Conservation (phyloP, 2,888 invertebrate genomes). For the Epsilonema sp. region DNA sequence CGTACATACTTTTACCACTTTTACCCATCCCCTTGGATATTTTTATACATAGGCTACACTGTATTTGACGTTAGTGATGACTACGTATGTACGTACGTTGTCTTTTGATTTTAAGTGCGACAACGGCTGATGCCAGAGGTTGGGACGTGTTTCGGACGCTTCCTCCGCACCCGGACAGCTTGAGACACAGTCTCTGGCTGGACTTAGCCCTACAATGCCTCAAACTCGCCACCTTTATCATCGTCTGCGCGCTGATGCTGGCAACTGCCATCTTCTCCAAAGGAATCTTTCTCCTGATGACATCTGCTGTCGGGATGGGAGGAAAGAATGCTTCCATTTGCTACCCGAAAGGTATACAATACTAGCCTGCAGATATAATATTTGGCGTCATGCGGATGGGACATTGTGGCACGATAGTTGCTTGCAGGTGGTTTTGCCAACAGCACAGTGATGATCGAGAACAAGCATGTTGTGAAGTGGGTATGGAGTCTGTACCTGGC, state of each 20-base stretch:
- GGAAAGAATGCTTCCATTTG: slow-evolving; percentile 25
- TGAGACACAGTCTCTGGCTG: slow-evolving; percentile 23
- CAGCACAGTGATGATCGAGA: slow-evolving; percentile 21
- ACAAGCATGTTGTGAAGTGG: slow-evolving; percentile 28
- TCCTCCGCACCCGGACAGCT: slow-evolving; percentile 36
- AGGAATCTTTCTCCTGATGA: slow-evolving; percentile 23
- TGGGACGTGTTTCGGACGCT: slow-evolving; percentile 62
- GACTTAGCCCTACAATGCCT: slow-evolving; percentile 25
- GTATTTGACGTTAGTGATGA: too few species aligned
- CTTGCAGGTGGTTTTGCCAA: slow-evolving; percentile 1
- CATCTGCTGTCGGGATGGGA: slow-evolving; percentile 24
- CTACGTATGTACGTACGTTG: too few species aligned
- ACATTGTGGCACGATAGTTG: too few species aligned
- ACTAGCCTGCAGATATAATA: too few species aligned
- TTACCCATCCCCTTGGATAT: too few species aligned
- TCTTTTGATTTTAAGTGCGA: background rate
- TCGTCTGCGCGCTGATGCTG: slow-evolving; percentile 18
- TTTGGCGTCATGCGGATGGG: too few species aligned
- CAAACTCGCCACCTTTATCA: slow-evolving; percentile 25
- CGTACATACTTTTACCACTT: too few species aligned
- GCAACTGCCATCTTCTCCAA: slow-evolving; percentile 9
- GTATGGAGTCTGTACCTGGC: slow-evolving; percentile 31
- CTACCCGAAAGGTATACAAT: too few species aligned
- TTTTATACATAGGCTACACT: too few species aligned
- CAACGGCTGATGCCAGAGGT: slow-evolving; percentile 35